Percentiles rank a stretch among this genome's conserved stretches.
Conservation (phyloP, 2,888 invertebrate species). For the Caenorhabditis angaria region DNA sequence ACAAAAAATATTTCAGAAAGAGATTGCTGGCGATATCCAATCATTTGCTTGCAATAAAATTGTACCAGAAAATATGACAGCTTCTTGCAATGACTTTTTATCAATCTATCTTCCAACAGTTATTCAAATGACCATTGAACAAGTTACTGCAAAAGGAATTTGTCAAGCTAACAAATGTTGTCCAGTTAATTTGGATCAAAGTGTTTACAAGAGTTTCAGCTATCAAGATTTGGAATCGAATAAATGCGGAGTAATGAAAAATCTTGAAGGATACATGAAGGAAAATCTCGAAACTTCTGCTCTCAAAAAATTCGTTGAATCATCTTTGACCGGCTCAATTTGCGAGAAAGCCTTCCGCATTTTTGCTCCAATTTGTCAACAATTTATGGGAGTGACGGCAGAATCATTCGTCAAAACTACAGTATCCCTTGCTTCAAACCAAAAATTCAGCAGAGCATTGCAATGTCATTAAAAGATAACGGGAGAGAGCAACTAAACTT, state of each 20-base stretch:
- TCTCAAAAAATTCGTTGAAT: constrained; percentile 25
- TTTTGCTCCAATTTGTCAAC: constrained; percentile 17
- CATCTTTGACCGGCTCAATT: constrained; percentile 16
- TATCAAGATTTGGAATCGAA: constrained; percentile 21
- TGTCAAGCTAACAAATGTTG: constrained; percentile 54
- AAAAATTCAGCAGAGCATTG: not conserved
- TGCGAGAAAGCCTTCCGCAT: constrained; percentile 18
- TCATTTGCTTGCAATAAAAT: constrained; percentile 51
- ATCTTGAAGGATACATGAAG: constrained; percentile 18
- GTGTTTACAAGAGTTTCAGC: constrained; percentile 8
- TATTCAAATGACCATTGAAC: constrained; percentile 60
- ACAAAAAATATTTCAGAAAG: constrained; percentile 41
- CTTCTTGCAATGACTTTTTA: constrained; percentile 61
- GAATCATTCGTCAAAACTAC: not conserved
- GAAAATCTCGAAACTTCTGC: not conserved
- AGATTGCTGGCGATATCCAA: constrained; percentile 52
- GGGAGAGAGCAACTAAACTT: too few species aligned
- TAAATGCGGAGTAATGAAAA: constrained; percentile 22
- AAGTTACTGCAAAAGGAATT: constrained; percentile 46
- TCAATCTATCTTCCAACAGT: constrained; percentile 63
- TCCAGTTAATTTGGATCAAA: constrained; percentile 11
- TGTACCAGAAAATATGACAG: constrained; percentile 55
- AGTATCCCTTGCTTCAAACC: not conserved
- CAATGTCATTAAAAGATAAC: not conserved
- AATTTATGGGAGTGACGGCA: not conserved